phyloP scores from a whole-genome alignment of 2,888 invertebrate species.

The Cheilosia urbana region DNA sequence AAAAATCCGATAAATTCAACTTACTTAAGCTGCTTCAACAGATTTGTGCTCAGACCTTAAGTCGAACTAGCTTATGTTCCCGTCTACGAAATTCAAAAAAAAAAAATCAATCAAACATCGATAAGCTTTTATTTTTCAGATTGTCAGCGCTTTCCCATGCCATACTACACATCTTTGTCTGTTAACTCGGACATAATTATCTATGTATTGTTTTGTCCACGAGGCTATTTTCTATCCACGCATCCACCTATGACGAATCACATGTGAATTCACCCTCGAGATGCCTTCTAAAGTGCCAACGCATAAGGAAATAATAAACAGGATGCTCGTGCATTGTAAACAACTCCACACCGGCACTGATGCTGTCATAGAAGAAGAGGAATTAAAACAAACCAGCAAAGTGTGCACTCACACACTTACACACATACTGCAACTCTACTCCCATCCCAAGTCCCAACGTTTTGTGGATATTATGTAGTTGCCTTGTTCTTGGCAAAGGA shows the following conservation, averaged over 20 bases:
- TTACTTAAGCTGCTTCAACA: no score
- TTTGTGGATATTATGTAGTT: conserved; percentile 4
- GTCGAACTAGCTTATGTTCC: no score
- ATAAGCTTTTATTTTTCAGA: no score
- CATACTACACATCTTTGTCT: neutral
- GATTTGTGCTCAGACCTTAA: no score
- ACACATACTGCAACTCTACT: neutral
- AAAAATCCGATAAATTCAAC: no score
- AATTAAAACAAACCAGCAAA: conserved; percentile 46
- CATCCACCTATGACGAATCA: conserved; percentile 28
- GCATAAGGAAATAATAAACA: conserved; percentile 59
- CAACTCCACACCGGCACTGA: conserved; percentile 45
- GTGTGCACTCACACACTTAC: neutral
- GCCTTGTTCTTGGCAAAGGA: conserved; percentile 29
- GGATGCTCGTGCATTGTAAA: conserved; percentile 57
- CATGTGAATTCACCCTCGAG: conserved; percentile 13
- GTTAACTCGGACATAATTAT: conserved; percentile 19
- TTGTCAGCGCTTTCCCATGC: no score
- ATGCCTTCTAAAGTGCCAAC: conserved; percentile 32
- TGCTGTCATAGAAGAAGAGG: conserved; percentile 27
- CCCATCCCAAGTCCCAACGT: neutral
- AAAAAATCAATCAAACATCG: neutral
- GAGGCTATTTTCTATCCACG: conserved; percentile 2
- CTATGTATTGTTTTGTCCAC: neutral
- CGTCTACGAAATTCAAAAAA: no score